Base-by-base conservation (phyloP, 1,140 invertebrate species). In the Dryas iulia region DNA sequence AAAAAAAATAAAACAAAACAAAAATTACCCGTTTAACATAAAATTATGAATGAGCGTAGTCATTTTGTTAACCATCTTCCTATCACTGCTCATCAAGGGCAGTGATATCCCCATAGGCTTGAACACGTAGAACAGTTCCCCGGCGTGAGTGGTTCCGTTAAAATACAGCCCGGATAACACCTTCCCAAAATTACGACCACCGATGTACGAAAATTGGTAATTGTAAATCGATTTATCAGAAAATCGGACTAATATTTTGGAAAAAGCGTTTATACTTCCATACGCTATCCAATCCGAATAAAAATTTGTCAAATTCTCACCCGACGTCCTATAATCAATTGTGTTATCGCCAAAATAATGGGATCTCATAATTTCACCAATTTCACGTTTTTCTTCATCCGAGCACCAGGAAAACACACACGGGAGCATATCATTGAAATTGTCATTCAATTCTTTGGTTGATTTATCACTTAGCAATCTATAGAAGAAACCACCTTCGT, bases 81-180 rank as follows among this genome's bases (percentile, higher is more conserved):
- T 74, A 35, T 91, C 89, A 7, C 33, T 33, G 0, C 57, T 66
- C 0, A 75, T 74, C 2, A 89, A 24, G 0, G 71, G 54, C 25
- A 89, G 59, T 3, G 81, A 33, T n/a, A 91, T 39, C 0, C 87
- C 89, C 11, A 63, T 74, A 4, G 89, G 89, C 60, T 87, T 86
- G 56, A 89, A 89, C 6, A 89, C 59, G 73, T 91, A 91, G 67
- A 91, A 89, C 0, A 91, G 47, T 56, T 91, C 89, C 25, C 87
- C 89, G 0, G 82, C 79, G 56, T 91, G 89, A 0, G 82, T 78
- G 0, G 87, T 83, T 0, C 84, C 83, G 6, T 71, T 28, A 11
- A 79, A 39, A 7, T 60, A 7, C 2, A 72, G 26, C 1, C 70
- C 62, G 7, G 56, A 62, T 47, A 59, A 73, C 23, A 53, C 74